Base-by-base conservation (phyloP, 2,888 invertebrate species). In the Nymphalis c-album region DNA sequence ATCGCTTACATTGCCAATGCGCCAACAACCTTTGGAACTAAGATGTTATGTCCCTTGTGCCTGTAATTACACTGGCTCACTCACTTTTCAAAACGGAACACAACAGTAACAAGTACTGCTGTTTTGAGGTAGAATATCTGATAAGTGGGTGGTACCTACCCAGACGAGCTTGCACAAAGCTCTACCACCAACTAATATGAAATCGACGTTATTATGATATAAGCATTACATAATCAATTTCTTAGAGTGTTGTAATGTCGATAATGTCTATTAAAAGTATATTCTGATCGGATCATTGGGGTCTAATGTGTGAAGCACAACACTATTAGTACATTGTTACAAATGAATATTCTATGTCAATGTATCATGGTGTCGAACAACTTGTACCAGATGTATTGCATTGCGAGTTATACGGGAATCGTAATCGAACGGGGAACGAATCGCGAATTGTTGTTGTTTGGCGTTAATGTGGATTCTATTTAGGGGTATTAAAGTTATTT, bases 351-450 rank as follows among this genome's bases (percentile, higher is more conserved):
- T 83, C 71, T 62, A 26, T 58, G 78, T 74, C 84, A 83, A 90
- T 90, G 85, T 81, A 88, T 88, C 88, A 89, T 80, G 80, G 83
- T 90, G 88, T 87, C 86, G 85, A 82, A 81, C 82, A 80, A 77
- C 82, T 82, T 83, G 85, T 83, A 86, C 82, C 91, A 92, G 91
- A 92, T 91, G 92, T 91, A 91, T 87, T 84, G 83, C 82, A 86
- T 90, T 90, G 90, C 89, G 83, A 87, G 83, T 90, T 88, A 85
- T 88, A 84, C 84, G 86, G 77, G 83, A 84, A 83, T 84, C 81
- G 86, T 85, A 85, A 86, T 84, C 83, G 86, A 79, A 78, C 83
- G 78, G 86, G 86, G 87, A 80, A 74, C 70, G 67, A 65, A 63
- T 74, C 66, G 74, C 18, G 18, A 48, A 62, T 40, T 51, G 51